A percentile compares a stretch with the other conserved stretches of the same genome.
Conservation (phyloP, 2,888 invertebrate genomes). For the Leptinotarsa peninsularis region DNA sequence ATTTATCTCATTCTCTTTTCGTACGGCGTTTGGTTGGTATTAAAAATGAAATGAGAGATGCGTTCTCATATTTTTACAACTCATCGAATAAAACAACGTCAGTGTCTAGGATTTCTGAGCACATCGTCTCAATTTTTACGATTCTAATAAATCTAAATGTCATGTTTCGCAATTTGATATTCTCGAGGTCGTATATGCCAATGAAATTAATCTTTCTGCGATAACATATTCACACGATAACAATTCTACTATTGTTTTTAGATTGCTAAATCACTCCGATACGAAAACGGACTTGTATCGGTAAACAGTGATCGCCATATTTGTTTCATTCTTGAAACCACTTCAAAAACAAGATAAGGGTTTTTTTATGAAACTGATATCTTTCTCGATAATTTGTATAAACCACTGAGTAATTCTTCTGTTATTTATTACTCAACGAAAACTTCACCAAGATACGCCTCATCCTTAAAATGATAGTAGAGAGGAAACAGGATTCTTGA, state of each 20-base stretch:
- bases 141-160: neutral
- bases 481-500: too few relatives aligned
- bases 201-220: conserved; percentile 2
- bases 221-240: conserved; percentile 11
- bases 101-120: too few relatives aligned
- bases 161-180: neutral
- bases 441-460: too few relatives aligned
- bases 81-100: too few relatives aligned
- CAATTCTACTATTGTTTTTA: conserved; percentile 17
- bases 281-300: neutral
- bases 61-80: too few relatives aligned
- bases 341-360: conserved; percentile 1
- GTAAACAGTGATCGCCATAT: neutral
- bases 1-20: too few relatives aligned
- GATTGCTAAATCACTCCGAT: conserved; percentile 7
- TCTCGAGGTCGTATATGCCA: neutral
- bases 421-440: too few relatives aligned
- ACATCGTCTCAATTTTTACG: neutral
- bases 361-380: conserved; percentile 1
- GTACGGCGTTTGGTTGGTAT: too few relatives aligned
- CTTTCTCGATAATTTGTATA: neutral
- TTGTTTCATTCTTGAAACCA: neutral
- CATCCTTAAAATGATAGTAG: too few relatives aligned
- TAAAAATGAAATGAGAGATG: too few relatives aligned
- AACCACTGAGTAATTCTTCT: too few relatives aligned